Evolutionary conservation across 2,113 vertebrate species (phyloP), one percentile per base, ranked within the genome.

Genomic region (Condylura cristata): DNA sequence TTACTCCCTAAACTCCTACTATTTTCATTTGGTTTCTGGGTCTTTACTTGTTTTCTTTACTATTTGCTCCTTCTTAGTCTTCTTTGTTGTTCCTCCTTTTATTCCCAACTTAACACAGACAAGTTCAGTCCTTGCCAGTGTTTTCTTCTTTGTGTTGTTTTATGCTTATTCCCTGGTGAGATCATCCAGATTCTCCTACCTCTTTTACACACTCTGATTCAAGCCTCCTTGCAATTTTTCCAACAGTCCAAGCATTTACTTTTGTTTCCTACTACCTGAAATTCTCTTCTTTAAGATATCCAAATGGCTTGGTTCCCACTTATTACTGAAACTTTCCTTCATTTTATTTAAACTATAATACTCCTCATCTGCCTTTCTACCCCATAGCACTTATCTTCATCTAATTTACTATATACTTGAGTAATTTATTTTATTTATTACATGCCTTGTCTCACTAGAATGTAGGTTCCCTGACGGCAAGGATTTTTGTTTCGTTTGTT

Each of bases 351-450:
- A 92, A 56, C 18, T 82, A 39, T 12, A 82, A 30, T 16, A 53
- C 20, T 63, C 30, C 44, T 28, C 37, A 56, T 18, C 41, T 22
- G 5, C 5, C 56, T 88, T 86, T 81, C 34, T 81, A 61, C 61
- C 60, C 74, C 32, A 75, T 3, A 58, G 34, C 53, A 76, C 8
- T 74, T 84, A 66, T 17, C n/a, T 56, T 37, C 16, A 89, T 39
- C 37, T 32, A 56, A 37, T 41, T 79, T 14, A 46, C 14, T 34
- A 32, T 20, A 58, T 34, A 74, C 68, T 74, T 86, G 20, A 80
- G 22, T 61, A 93, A 83, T 37, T 82, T 58, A 76, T 30, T 37
- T 56, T 44, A 80, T 32, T 84, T 84, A 93, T 26, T 80, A 87
- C 41, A 5, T n/a, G 56, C 46, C 60, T 75, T n/a, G 34, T 30